Percentiles rank a stretch among this genome's conserved stretches.
phyloP scores from a whole-genome alignment of 2,113 vertebrate genomes.

The Nanger granti region DNA sequence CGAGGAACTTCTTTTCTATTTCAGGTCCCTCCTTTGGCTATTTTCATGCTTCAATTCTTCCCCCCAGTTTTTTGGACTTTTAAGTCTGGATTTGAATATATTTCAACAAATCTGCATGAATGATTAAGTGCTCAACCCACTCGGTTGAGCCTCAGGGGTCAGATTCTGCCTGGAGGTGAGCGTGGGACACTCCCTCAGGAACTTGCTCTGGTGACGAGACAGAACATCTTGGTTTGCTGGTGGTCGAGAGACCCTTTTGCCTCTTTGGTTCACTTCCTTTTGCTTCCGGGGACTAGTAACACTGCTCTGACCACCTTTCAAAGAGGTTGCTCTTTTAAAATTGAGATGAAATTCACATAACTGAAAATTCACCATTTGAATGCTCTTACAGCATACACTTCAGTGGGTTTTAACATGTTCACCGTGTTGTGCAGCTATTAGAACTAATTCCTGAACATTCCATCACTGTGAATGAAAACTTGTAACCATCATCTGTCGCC shows the following conservation, averaged over 20 bases:
- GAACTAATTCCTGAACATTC: background rate
- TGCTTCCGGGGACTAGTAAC: background rate
- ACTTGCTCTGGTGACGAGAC: background rate
- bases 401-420: background rate
- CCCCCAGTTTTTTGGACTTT: background rate
- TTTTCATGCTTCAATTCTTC: background rate
- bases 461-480: background rate
- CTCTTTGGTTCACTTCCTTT: background rate
- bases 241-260: background rate
- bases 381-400: background rate
- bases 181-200: background rate
- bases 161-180: background rate
- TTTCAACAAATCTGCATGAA: background rate
- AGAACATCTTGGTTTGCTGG: background rate
- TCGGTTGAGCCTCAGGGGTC: background rate
- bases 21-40: background rate
- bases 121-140: background rate
- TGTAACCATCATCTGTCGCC: background rate
- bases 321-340: background rate
- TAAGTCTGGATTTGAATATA: slow-evolving; percentile 5
- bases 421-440: background rate
- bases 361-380: background rate
- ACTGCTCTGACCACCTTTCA: background rate
- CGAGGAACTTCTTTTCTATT: background rate
- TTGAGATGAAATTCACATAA: background rate